Base-by-base conservation (phyloP, 2,888 invertebrate species). In the Dromius quadrimaculatus region DNA sequence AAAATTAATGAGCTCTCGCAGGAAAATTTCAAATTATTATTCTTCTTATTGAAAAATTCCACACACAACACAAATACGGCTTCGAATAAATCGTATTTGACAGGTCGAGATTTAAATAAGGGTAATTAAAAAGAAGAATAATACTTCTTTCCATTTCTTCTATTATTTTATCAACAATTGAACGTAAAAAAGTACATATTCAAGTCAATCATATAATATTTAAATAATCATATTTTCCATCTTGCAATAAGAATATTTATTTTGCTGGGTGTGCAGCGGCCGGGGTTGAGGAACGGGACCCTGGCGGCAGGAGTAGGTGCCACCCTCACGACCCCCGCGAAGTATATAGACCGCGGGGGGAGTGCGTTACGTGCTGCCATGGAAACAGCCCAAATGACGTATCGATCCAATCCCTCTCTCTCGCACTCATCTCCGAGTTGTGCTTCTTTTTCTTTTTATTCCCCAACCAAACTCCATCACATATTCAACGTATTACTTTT, bases 371-470 rank as follows among this genome's bases (percentile, higher is more conserved):
- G 80, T 82, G 83, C 82, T 84, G 79, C 83, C 83, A 84, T 84
- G 83, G 84, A 81, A 83, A 84, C 83, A 83, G 83, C 82, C 82
- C 83, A 84, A 84, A 84, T 84, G 83, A 84, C 82, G 83, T 83
- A 84, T 84, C 83, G 84, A 84, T 84, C 82, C 79, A 76, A 75
- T 77, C 77, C 76, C 76, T 83, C 82, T 80, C 80, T 74, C 79
- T 81, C 78, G 74, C 77, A 74, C 77, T 74, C 77, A 76, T 77
- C 73, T 71, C 71, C 72, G 72, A 73, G 61, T 41, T 11, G 43
- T 36, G 32, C 28, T 62, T 54, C 68, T 54, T 68, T 38, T 59
- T 45, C 32, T 68, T 65, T 41, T 34, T 32, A 11, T 72, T 75
- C 75, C 74, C 73, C 71, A 75, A 72, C 64, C 75, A 76, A 75